Base-by-base conservation (phyloP, 1,140 invertebrate genomes). In the Campodea augens region DNA sequence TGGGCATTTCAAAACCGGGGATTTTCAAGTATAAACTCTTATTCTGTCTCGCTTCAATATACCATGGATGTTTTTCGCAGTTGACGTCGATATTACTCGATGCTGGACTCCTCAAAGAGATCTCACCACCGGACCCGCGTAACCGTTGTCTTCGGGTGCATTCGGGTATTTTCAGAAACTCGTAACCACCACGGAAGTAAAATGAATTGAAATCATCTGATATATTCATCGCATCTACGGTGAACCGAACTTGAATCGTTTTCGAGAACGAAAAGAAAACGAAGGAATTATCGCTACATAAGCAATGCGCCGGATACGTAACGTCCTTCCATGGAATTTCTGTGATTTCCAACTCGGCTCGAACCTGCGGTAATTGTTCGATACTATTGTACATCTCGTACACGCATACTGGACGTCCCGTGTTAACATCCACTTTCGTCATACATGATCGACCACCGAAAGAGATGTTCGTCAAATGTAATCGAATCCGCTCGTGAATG, bases 11-110 rank as follows among this genome's bases (percentile, higher is more conserved):
- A 7, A 32, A 46, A 10, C 51, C 41, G 13, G 45, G 46, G 15
- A 53, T 78, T 25, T 80, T 60, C 18, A 83, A 62, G 51, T 81
- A 83, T 1, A 84, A 64, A 3, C 77, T 79, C 20, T 74, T 70
- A 51, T 82, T 81, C 36, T 76, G 72, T 41, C 77, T 66, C 1
- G 79, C 78, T 55, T 76, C 73, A 19, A 84, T 68, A 39, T 81
- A 58, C 74, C 80, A 83, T 1, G 79, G 78, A 40, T 78, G 60
- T 12, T 78, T 77, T 7, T 73, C 72, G 56, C 80, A 84, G 49
- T 77, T 72, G 1, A 73, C 70, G 45, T 76, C 73, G 13, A 69
- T 64, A 21, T 68, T 59, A 7, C 70, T 70, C 3, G 69, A 52
- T 0, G 75, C 75, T 1, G 77, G 77, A 47, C 67, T 67, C 1